Evolutionary conservation across 2,113 vertebrate species (phyloP).

Genomic region (Rallus limicola): DNA sequence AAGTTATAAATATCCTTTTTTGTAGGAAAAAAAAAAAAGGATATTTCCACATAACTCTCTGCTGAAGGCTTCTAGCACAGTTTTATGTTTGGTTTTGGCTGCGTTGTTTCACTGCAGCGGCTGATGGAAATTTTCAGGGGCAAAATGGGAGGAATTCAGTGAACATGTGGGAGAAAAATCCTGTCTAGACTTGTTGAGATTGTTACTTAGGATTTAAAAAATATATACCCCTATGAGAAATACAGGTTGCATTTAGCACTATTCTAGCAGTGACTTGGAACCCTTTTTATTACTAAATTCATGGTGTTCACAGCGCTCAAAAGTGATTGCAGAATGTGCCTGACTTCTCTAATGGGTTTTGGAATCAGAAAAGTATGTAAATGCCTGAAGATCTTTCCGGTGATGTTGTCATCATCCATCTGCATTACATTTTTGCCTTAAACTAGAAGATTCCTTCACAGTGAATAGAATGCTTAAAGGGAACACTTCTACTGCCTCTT

Average conservation of each 20-base stretch:
- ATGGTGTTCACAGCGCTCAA: constrained; percentile 4
- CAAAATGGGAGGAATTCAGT: not conserved
- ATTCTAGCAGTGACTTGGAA: not conserved
- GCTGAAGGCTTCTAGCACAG: not conserved
- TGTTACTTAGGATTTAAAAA: not conserved
- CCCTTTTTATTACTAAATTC: constrained; percentile 25
- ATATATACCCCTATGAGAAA: not conserved
- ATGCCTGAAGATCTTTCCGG: constrained; percentile 8
- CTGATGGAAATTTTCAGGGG: not conserved
- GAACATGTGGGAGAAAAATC: not conserved
- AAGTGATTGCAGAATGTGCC: constrained; percentile 25
- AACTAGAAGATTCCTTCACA: not conserved
- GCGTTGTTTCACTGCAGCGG: not conserved
- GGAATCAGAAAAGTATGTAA: constrained; percentile 43
- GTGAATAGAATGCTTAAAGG: not conserved
- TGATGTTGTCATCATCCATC: constrained; percentile 42
- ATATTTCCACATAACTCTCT: not conserved
- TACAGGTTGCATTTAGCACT: constrained; percentile 12
- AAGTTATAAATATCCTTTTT: not conserved
- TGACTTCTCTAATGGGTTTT: constrained; percentile 36
- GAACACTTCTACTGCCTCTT: constrained; percentile 15
- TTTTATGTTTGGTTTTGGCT: not conserved
- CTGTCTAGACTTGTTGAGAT: not conserved
- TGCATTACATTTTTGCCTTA: constrained; percentile 28
- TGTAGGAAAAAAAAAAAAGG: not conserved